Conservation (phyloP, 1,140 invertebrate species). For the Thaumetopoea pityocampa region DNA sequence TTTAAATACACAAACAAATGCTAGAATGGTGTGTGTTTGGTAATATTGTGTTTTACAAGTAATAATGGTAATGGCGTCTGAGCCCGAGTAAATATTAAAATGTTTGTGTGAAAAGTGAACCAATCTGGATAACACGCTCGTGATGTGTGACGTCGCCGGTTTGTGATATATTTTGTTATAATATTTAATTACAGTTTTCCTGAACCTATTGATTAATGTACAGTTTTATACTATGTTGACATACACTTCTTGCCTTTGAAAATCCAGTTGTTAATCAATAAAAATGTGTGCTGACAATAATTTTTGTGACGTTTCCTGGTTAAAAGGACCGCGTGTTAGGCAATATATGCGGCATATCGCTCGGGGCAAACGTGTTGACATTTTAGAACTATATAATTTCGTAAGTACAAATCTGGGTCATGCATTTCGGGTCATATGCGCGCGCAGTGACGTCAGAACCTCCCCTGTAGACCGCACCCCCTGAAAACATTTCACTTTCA, state of each 20-base stretch:
- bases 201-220: no score
- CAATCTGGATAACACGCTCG: conserved; percentile 34
- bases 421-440: conserved; percentile 39
- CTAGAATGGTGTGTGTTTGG: conserved; percentile 18
- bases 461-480: conserved; percentile 38
- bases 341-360: conserved; percentile 28
- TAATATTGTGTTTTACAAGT: conserved; percentile 42
- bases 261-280: conserved; percentile 4
- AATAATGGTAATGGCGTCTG: conserved; percentile 53
- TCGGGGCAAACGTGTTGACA: conserved; percentile 50
- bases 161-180: conserved; percentile 25
- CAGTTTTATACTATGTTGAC: no score
- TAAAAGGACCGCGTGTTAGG: conserved; percentile 29
- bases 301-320: conserved; percentile 20
- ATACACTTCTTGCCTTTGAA: no score
- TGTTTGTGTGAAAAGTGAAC: conserved; percentile 50
- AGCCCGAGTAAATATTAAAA: conserved; percentile 30
- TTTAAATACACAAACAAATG: conserved; percentile 5
- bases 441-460: conserved; percentile 55
- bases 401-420: conserved; percentile 59
- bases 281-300: background rate
- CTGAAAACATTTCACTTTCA: conserved; percentile 53
- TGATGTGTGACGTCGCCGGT: conserved; percentile 47
- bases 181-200: no score
- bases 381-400: conserved; percentile 43